Evolutionary conservation across 2,113 vertebrate genomes (phyloP).

Genomic region (Crotalus helleri): DNA sequence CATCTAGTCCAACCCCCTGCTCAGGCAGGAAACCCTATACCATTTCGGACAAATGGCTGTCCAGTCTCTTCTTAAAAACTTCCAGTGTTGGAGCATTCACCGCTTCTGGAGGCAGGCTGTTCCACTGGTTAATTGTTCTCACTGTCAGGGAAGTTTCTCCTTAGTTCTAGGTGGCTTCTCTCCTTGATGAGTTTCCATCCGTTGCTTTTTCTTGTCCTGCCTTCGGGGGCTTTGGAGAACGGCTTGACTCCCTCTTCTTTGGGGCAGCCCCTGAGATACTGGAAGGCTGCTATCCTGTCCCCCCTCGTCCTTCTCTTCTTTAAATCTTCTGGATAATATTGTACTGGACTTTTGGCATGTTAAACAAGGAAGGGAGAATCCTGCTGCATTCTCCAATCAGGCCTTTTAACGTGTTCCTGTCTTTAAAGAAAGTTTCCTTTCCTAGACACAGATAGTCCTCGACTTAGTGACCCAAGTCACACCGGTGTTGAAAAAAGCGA

Average conservation of each 20-base stretch:
- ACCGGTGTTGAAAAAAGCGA: too few species aligned
- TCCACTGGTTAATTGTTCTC: background rate
- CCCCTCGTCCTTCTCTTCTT: too few species aligned
- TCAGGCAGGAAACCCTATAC: background rate
- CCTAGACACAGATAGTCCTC: too few species aligned
- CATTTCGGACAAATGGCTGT: background rate
- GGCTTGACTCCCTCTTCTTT: background rate
- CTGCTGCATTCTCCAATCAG: too few species aligned
- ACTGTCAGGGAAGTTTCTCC: background rate
- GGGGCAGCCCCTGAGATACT: background rate
- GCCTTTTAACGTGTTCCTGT: background rate
- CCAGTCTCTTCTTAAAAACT: background rate
- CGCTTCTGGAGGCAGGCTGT: background rate
- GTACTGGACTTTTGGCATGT: conserved; percentile 25
- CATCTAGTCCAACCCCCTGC: too few species aligned
- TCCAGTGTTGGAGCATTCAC: background rate
- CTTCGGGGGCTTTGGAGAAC: background rate
- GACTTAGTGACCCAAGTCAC: too few species aligned
- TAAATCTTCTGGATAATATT: too few species aligned
- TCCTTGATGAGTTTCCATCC: background rate
- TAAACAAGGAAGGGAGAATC: conserved; percentile 31
- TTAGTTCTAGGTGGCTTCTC: background rate
- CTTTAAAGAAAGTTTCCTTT: background rate
- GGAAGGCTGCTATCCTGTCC: too few species aligned
- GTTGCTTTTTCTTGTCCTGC: background rate